A percentile compares a stretch with the other conserved stretches of the same genome.
These are phyloP conservation scores for Drosophila chauvacae DNA, from an alignment of 1,140 invertebrate genomes.

Conservation along the genomic window DNA sequence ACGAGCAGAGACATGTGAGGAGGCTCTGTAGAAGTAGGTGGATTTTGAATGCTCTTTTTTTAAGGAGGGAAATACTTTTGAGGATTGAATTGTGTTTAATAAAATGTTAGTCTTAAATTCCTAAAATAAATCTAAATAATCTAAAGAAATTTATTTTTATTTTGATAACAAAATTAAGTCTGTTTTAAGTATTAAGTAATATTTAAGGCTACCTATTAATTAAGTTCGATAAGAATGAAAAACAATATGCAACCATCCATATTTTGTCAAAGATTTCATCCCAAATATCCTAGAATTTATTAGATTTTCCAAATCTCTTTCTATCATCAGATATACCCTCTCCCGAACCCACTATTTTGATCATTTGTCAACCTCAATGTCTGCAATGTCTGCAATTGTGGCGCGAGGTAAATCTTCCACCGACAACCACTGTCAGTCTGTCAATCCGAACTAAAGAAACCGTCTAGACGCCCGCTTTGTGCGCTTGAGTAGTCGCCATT, in stretches of 20 bases:
- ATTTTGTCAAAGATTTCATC: neutral
- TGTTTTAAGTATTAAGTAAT: neutral
- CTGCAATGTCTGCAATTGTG: conserved; percentile 42
- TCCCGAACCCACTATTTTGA: neutral
- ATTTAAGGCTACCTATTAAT: neutral
- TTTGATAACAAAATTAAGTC: neutral
- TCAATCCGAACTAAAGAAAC: conserved; percentile 32
- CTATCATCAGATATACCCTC: neutral
- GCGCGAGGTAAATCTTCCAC: conserved; percentile 46
- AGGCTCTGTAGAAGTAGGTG: neutral
- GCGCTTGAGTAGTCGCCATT: conserved; percentile 48
- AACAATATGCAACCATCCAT: neutral
- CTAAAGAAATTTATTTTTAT: too few species aligned
- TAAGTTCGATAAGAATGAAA: neutral
- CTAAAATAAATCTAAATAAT: too few species aligned
- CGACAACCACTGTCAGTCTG: conserved; percentile 36
- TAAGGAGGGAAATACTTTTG: neutral
- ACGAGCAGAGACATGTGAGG: conserved; percentile 1
- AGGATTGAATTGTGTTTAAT: neutral
- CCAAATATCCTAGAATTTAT: too few species aligned
- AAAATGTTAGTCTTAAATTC: neutral
- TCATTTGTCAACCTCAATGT: conserved; percentile 42
- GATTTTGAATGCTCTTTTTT: conserved; percentile 22
- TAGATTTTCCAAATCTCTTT: neutral
- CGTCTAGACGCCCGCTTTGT: conserved; percentile 40